These are phyloP conservation scores for Acronicta psi DNA, from an alignment of 2,888 invertebrate species.

Conservation along the genomic window DNA sequence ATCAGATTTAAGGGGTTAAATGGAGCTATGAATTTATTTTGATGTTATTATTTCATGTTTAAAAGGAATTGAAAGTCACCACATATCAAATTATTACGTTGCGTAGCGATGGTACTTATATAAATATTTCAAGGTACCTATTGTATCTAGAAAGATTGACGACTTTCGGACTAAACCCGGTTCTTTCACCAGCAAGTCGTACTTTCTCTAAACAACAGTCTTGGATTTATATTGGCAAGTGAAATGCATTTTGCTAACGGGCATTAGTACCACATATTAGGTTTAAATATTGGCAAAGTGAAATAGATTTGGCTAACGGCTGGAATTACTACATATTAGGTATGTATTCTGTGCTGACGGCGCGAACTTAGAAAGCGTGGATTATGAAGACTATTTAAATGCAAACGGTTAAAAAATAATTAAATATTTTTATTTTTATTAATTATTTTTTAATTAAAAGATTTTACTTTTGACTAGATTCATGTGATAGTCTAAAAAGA, in stretches of 20 bases:
- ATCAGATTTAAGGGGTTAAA: conserved; percentile 8
- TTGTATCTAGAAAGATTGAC: conserved; percentile 40
- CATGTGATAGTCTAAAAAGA: conserved; percentile 58
- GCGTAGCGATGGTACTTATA: no score
- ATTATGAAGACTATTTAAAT: conserved; percentile 36
- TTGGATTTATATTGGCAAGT: conserved; percentile 51
- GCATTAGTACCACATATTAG: no score
- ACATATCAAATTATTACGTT: conserved; percentile 23
- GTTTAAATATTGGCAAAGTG: conserved; percentile 53
- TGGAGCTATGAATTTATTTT: conserved; percentile 23
- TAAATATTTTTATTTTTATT: no score
- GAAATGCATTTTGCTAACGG: conserved; percentile 50
- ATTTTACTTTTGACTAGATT: conserved; percentile 19
- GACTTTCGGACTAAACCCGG: conserved; percentile 33
- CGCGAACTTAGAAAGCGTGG: conserved; percentile 61
- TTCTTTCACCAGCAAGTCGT: conserved; percentile 49
- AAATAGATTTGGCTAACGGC: conserved; percentile 49
- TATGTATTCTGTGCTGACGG: no score
- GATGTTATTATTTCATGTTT: conserved; percentile 18
- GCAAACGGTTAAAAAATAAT: conserved; percentile 1
- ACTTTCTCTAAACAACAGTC: conserved; percentile 57
- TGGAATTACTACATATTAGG: no score
- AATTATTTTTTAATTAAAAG: no score
- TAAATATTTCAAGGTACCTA: no score
- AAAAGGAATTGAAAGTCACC: conserved; percentile 18